Base-by-base conservation (phyloP, 2,797 vertebrate species). In the Limnodromus scolopaceus region DNA sequence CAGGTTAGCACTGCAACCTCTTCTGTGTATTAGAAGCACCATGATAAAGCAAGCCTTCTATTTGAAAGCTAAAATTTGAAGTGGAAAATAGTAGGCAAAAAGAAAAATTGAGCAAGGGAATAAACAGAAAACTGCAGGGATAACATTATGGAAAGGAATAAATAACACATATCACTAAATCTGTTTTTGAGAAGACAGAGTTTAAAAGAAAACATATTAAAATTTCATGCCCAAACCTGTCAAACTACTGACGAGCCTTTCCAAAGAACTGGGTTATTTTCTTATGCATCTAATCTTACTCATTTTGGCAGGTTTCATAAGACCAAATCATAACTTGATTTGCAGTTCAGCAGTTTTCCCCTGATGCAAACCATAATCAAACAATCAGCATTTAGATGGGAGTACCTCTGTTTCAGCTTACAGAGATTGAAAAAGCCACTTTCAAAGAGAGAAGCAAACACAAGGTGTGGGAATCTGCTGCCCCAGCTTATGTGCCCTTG, bases 121-220 rank as follows among this genome's bases (percentile, higher is more conserved):
- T 84, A 90, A 92, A 91, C 28, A 89, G 74, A 78, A 89, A 86
- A 84, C 58, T 61, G 22, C 71, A 93, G 65, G 60, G 66, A 89
- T 64, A 85, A 61, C 38, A 46, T 64, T 72, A 66, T 32, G 36
- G 53, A 79, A 94, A 86, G 60, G 43, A 85, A 88, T 70, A 65
- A 93, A 48, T 92, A 91, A 83, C 74, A 70, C 0, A 0, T 87
- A 94, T 68, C 53, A 49, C 74, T 76, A 87, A 77, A 96, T 84
- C 80, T 94, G 74, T 1, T 86, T 92, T 91, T 68, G 68, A 77
- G 91, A 94, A 90, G 80, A 88, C 28, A 79, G 30, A 92, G 53
- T 92, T 94, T 93, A 81, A 84, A 95, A 90, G 92, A 93, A 88
- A 94, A 86, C 90, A 89, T 85, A 96, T 95, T 94, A 96, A 96